These are phyloP conservation scores for Drosophila miranda DNA, from an alignment of 1,140 invertebrate genomes.

Conservation along the genomic window DNA sequence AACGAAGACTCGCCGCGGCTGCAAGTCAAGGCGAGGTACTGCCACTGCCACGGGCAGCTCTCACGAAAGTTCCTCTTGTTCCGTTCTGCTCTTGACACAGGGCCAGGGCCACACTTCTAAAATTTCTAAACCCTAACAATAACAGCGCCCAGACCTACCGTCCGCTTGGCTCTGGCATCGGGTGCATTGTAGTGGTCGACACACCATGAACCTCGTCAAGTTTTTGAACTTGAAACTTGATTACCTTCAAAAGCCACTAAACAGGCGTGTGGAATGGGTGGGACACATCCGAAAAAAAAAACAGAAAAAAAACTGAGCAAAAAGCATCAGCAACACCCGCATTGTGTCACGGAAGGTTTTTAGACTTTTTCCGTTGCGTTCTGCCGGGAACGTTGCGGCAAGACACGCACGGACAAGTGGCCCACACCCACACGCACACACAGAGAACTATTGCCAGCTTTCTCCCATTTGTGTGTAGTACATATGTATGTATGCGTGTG, in stretches of 20 bases:
- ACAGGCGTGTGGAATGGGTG: slow-evolving; percentile 36
- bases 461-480: not conserved
- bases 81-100: slow-evolving; percentile 59
- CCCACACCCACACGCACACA: slow-evolving; percentile 33
- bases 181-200: slow-evolving; percentile 40
- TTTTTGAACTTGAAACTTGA: slow-evolving; percentile 80
- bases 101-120: slow-evolving; percentile 56
- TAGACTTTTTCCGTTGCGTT: slow-evolving; percentile 38
- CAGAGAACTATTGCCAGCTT: slow-evolving; percentile 26
- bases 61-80: slow-evolving; percentile 32
- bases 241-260: slow-evolving; percentile 75
- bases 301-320: slow-evolving; percentile 14
- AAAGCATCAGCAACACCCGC: slow-evolving; percentile 48
- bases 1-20: slow-evolving; percentile 23
- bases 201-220: slow-evolving; percentile 67
- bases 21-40: slow-evolving; percentile 56
- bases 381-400: slow-evolving; percentile 27
- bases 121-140: slow-evolving; percentile 59
- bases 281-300: slow-evolving; percentile 28
- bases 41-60: slow-evolving; percentile 40
- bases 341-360: slow-evolving; percentile 75
- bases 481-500: slow-evolving; percentile 1
- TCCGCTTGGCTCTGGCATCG: not conserved
- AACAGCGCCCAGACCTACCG: slow-evolving; percentile 30
- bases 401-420: slow-evolving; percentile 66